phyloP scores from a whole-genome alignment of 2,113 vertebrate genomes.

The Calyptommatus sinebrachiatus region DNA sequence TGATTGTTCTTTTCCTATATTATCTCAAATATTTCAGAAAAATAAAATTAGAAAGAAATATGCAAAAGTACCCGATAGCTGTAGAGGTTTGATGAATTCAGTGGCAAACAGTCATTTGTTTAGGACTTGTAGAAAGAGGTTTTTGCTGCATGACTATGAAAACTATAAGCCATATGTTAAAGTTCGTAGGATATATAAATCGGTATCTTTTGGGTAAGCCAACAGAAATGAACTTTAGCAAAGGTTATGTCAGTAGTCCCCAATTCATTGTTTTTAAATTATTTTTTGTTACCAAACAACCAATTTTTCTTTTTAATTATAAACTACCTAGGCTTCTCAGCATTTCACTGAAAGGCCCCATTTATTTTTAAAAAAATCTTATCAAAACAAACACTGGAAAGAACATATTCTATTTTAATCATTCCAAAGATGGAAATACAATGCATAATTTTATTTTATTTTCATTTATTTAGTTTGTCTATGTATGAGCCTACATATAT shows the following conservation, averaged over 20 bases:
- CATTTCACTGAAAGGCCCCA: conserved; percentile 62
- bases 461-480: conserved; percentile 69
- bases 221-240: not conserved
- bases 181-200: not conserved
- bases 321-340: conserved; percentile 55
- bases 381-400: conserved; percentile 63
- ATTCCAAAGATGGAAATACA: conserved; percentile 73
- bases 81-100: not conserved
- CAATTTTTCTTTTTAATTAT: conserved; percentile 35
- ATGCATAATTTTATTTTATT: conserved; percentile 51
- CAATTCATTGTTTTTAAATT: conserved; percentile 8
- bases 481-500: conserved; percentile 58
- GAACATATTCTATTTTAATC: conserved; percentile 52
- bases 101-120: not conserved
- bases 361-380: conserved; percentile 42
- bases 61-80: not conserved
- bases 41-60: conserved; percentile 25
- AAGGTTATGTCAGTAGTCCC: conserved; percentile 11
- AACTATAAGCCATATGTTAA: conserved; percentile 59
- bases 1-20: conserved; percentile 12
- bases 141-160: conserved; percentile 33
- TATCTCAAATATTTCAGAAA: conserved; percentile 39
- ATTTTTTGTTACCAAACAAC: conserved; percentile 15
- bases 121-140: conserved; percentile 5
- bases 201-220: conserved; percentile 13